Evolutionary conservation across 2,888 invertebrate genomes (phyloP).

Genomic region (Acrobasis repandana): DNA sequence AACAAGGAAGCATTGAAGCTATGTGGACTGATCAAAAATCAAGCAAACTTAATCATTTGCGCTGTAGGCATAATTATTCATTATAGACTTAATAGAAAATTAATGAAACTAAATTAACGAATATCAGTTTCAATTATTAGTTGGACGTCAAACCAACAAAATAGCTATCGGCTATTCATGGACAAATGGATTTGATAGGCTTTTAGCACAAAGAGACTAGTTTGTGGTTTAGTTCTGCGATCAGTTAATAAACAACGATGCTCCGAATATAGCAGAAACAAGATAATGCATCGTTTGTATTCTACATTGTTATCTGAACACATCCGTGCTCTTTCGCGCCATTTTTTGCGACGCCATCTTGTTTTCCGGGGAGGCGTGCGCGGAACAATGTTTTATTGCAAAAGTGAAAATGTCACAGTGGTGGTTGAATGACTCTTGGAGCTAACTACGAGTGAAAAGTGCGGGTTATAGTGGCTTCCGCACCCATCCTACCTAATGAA

Average conservation of each 20-base stretch:
- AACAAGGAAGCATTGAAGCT: too few species aligned
- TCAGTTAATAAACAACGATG: constrained; percentile 29
- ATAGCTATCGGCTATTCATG: neutral
- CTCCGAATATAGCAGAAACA: constrained; percentile 41
- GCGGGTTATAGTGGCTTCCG: constrained; percentile 41
- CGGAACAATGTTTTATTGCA: constrained; percentile 65
- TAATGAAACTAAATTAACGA: neutral
- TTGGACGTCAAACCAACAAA: neutral
- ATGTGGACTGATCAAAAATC: too few species aligned
- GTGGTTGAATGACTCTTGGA: constrained; percentile 53
- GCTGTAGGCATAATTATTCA: too few species aligned
- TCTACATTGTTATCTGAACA: constrained; percentile 64
- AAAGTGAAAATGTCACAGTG: constrained; percentile 71
- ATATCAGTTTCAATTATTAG: neutral
- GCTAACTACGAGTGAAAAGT: constrained; percentile 30
- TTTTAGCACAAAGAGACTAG: neutral
- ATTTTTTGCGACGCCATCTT: constrained; percentile 68
- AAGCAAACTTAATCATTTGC: too few species aligned
- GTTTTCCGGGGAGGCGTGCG: constrained; percentile 52
- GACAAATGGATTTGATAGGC: neutral
- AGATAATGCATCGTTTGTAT: constrained; percentile 45
- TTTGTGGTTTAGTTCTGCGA: constrained; percentile 26
- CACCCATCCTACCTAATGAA: constrained; percentile 39
- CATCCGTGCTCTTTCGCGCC: constrained; percentile 51
- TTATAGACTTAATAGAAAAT: neutral